These are phyloP conservation scores for Clunio marinus DNA, from an alignment of 2,888 invertebrate species.

Conservation along the genomic window DNA sequence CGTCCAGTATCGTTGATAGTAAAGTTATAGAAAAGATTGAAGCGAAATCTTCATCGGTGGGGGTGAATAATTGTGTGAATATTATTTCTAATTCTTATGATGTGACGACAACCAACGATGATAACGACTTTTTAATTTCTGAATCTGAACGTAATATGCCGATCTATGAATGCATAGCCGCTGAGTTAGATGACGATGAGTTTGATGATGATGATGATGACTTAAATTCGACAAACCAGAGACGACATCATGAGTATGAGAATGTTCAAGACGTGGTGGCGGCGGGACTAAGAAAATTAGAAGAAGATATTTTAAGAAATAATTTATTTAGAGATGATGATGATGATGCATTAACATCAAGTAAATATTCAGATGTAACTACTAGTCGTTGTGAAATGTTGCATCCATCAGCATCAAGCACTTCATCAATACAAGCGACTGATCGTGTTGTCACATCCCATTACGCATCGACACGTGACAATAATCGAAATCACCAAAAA, in stretches of 20 bases:
- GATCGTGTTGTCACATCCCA: neutral
- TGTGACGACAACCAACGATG: neutral
- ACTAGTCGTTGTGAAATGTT: conserved; percentile 28
- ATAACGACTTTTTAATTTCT: conserved; percentile 18
- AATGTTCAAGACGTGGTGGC: neutral
- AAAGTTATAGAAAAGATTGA: conserved; percentile 27
- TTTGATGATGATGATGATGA: neutral
- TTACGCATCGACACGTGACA: conserved; percentile 26
- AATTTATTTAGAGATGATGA: conserved; percentile 17
- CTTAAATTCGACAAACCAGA: neutral
- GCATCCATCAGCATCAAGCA: conserved; percentile 22
- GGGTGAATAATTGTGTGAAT: conserved; percentile 39
- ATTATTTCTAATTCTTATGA: conserved; percentile 10
- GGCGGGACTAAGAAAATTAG: neutral
- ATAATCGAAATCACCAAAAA: conserved; percentile 36
- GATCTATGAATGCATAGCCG: neutral
- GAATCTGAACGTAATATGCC: neutral
- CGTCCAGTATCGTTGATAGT: conserved; percentile 36
- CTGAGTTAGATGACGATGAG: conserved; percentile 1
- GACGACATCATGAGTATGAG: neutral
- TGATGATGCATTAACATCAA: conserved; percentile 28
- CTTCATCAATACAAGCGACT: neutral
- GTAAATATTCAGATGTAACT: conserved; percentile 35
- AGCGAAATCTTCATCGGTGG: conserved; percentile 28
- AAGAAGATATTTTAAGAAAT: conserved; percentile 2